Conservation (phyloP, 53 echinoderm and acorn worm species). For the Paelopatides confundens region DNA sequence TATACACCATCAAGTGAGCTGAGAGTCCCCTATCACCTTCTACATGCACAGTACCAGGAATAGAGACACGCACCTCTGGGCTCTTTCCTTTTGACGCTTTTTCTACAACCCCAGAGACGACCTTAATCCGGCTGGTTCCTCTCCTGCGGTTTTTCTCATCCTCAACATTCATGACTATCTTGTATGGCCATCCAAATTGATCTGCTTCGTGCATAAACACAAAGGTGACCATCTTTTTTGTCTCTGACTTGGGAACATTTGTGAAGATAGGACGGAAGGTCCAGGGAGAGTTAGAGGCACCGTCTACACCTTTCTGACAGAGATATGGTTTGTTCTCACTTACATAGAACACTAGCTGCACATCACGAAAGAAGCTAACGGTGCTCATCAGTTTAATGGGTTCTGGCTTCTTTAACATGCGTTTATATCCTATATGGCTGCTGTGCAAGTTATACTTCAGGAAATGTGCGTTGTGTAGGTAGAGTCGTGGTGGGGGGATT, state of each 20-base stretch:
- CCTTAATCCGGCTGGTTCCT: slow-evolving; percentile 17
- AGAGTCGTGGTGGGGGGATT: slow-evolving; percentile 34
- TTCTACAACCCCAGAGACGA: slow-evolving; percentile 8
- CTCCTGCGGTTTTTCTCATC: slow-evolving; percentile 35
- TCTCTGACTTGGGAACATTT: slow-evolving; percentile 4
- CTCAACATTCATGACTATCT: slow-evolving; percentile 29
- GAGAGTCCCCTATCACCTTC: slow-evolving; percentile 16
- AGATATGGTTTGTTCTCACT: slow-evolving; percentile 38
- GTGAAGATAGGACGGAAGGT: slow-evolving; percentile 46
- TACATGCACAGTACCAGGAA: slow-evolving; percentile 26
- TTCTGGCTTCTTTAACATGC: slow-evolving; percentile 39
- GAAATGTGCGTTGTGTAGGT: slow-evolving; percentile 44
- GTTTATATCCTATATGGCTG: slow-evolving; percentile 38
- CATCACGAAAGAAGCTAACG: slow-evolving; percentile 39
- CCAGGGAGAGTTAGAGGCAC: slow-evolving; percentile 18
- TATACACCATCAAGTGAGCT: slow-evolving; percentile 44
- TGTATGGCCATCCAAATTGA: slow-evolving; percentile 24
- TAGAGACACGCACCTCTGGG: slow-evolving; percentile 24
- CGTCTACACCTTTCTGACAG: slow-evolving; percentile 24
- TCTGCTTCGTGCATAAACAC: slow-evolving; percentile 38
- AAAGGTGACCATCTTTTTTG: slow-evolving; percentile 41
- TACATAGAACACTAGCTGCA: slow-evolving; percentile 27
- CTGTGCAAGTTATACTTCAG: slow-evolving; percentile 38
- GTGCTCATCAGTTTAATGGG: slow-evolving; percentile 33
- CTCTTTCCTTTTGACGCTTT: slow-evolving; percentile 10